Evolutionary conservation across 2,888 invertebrate genomes (phyloP), one percentile per base, ranked within the genome.

Genomic region (Ommatoiulus sabulosus): DNA sequence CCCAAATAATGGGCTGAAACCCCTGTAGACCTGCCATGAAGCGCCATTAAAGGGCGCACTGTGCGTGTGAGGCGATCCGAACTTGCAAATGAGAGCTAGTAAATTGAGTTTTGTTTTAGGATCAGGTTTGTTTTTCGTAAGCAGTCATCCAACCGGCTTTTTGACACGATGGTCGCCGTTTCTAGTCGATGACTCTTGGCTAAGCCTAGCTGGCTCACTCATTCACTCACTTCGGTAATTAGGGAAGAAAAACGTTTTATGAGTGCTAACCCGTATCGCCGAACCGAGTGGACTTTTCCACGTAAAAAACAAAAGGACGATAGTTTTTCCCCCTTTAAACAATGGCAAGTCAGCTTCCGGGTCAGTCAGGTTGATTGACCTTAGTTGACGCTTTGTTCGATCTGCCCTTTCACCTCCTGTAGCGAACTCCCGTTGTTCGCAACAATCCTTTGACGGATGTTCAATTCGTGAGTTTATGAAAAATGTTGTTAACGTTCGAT

Each of bases 331-430:
- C 24, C 72, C 72, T 24, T 2, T 20, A 20, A 72, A 72, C 24
- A 72, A 72, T 72, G 72, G 72, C 63, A 72, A 72, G 72, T 72
- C 72, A 72, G 72, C 72, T 72, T 72, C 72, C 72, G 72, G 72
- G 72, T 72, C 72, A 72, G 20, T 10, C 24, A 24, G 72, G 72
- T 72, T 72, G 72, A 72, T 24, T 72, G 72, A 72, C 72, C 72
- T 20, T 72, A 8, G 72, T 24, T 24, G 72, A 20, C 72, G 72
- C 72, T 20, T n/a, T n/a, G n/a, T n/a, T n/a, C n/a, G n/a, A n/a
- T n/a, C n/a, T 72, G 72, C 72, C 72, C 72, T 72, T 24, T 72
- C 72, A 72, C 72, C 72, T 72, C 20, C 72, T 72, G 3, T 63
- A 8, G 5, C n/a, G 63, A n/a, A 63, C 63, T 4, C 5, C n/a